phyloP scores from a whole-genome alignment of 2,888 invertebrate genomes.

The Allolobophora icterica region DNA sequence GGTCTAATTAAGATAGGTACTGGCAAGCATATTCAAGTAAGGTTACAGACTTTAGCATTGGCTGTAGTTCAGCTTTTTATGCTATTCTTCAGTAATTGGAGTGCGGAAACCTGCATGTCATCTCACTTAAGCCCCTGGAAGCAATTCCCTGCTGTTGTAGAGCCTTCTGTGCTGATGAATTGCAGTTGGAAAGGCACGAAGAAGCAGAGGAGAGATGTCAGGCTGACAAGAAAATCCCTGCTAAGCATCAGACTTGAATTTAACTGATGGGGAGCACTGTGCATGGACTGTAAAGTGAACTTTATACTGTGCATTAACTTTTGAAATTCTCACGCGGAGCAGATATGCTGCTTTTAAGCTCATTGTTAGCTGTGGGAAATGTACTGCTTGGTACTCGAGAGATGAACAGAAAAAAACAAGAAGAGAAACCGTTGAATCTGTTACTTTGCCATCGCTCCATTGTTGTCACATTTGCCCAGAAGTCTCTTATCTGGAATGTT shows the following conservation, averaged over 20 bases:
- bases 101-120: neutral
- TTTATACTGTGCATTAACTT: neutral
- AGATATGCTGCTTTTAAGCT: neutral
- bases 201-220: neutral
- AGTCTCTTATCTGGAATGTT: neutral
- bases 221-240: constrained; percentile 6
- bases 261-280: neutral
- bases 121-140: neutral
- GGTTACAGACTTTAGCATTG: neutral
- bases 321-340: neutral
- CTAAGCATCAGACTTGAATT: neutral
- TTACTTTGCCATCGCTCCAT: neutral
- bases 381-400: neutral
- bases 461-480: neutral
- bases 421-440: neutral
- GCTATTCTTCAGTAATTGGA: neutral
- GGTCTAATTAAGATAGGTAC: neutral
- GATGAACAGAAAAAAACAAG: neutral
- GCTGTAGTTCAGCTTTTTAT: neutral
- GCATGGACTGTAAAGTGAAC: neutral
- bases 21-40: neutral
- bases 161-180: neutral
- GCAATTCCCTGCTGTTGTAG: neutral
- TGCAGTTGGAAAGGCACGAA: neutral
- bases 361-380: neutral